Conservation (phyloP, 2,888 invertebrate species). For the Frankliniella intonsa region DNA sequence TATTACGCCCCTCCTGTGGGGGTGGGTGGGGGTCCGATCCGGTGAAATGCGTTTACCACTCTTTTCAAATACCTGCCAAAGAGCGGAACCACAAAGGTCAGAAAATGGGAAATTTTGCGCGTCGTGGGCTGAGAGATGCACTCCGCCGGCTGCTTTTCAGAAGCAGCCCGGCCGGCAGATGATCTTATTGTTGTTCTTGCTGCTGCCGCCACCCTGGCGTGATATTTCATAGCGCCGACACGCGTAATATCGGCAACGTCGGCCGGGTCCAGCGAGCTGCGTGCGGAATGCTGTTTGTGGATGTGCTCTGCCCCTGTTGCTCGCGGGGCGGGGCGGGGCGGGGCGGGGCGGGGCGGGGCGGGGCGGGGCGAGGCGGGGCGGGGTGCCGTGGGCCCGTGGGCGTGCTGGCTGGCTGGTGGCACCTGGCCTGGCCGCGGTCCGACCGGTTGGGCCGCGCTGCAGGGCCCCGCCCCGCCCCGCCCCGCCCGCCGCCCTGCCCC, state of each 20-base stretch:
- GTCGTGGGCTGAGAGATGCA: too few species aligned
- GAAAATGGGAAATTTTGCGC: too few species aligned
- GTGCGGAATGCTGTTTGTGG: not conserved
- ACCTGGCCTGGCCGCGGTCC: not conserved
- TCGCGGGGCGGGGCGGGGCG: not conserved
- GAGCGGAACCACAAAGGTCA: too few species aligned
- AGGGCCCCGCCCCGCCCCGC: not conserved
- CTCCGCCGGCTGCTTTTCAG: too few species aligned
- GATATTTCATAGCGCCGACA: too few species aligned
- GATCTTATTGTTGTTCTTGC: too few species aligned
- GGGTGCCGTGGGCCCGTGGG: not conserved
- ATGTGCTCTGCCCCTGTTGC: not conserved
- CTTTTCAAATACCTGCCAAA: too few species aligned
- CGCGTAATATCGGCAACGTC: not conserved
- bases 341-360: not conserved
- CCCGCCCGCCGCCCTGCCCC: not conserved
- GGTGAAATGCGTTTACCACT: too few species aligned
- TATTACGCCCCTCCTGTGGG: not conserved
- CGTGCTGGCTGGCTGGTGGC: not conserved
- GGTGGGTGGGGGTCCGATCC: too few species aligned
- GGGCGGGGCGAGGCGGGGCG: not conserved
- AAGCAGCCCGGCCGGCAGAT: too few species aligned
- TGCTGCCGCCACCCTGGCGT: too few species aligned
- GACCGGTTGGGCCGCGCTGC: slow-evolving; percentile 13
- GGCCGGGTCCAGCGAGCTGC: not conserved